Conservation (phyloP, 2,888 invertebrate genomes). For the Tinea trinotella region DNA sequence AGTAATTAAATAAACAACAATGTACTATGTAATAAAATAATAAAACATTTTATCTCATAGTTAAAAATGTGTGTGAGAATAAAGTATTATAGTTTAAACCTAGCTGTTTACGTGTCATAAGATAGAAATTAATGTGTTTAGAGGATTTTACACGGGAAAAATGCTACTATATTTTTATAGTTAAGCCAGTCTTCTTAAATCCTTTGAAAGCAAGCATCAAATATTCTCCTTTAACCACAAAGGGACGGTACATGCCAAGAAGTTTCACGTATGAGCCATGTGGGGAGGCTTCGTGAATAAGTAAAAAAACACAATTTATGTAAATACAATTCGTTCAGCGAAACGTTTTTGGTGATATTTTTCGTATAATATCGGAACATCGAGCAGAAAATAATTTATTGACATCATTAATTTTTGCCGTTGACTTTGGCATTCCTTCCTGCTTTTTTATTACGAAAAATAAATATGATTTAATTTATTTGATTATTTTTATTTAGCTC, state of each 20-base stretch:
- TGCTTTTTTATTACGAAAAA: too few species aligned
- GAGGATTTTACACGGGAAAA: neutral
- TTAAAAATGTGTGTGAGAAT: too few species aligned
- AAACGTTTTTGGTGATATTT: constrained; percentile 21
- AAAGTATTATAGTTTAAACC: too few species aligned
- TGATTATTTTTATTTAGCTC: too few species aligned
- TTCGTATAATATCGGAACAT: neutral
- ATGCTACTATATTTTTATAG: neutral
- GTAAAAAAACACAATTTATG: constrained; percentile 24
- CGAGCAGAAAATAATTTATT: neutral
- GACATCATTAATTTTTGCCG: neutral
- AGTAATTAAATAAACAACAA: too few species aligned
- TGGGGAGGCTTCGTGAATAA: constrained; percentile 29
- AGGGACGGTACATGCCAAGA: constrained; percentile 19
- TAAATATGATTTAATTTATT: too few species aligned
- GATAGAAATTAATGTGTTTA: neutral
- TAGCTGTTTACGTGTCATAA: neutral
- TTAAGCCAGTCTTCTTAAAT: neutral
- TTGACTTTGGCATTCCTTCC: neutral
- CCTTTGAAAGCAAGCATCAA: constrained; percentile 24
- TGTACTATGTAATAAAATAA: too few species aligned
- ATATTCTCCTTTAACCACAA: constrained; percentile 30
- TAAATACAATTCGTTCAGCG: constrained; percentile 5
- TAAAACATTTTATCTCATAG: too few species aligned
- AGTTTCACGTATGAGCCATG: constrained; percentile 27